Evolutionary conservation across 2,888 invertebrate species (phyloP).

Genomic region (Acanthopleura granulata): DNA sequence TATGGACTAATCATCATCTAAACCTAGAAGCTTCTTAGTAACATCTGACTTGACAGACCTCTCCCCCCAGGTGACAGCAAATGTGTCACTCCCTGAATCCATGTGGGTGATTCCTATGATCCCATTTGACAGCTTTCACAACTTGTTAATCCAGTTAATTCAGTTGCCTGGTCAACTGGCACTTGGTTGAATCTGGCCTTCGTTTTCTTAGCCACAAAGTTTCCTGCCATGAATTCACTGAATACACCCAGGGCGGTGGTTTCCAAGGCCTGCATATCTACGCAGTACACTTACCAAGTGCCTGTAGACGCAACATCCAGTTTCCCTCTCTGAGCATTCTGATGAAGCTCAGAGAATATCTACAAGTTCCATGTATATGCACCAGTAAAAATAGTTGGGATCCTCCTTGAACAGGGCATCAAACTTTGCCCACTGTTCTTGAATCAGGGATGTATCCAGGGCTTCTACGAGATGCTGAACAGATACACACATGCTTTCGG

Average conservation of each 20-base stretch:
- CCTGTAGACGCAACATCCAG: neutral
- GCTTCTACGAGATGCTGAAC: no score
- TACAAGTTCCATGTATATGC: no score
- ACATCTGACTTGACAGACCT: no score
- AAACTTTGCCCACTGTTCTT: no score
- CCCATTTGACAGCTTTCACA: conserved; percentile 1
- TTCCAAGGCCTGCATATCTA: neutral
- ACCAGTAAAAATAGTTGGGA: no score
- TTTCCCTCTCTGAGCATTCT: no score
- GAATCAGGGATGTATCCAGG: no score
- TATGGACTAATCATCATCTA: neutral
- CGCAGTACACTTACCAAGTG: neutral
- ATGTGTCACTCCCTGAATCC: neutral
- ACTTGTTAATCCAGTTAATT: neutral
- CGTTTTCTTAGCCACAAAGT: neutral
- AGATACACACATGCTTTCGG: no score
- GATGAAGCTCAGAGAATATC: no score
- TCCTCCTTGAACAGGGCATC: no score
- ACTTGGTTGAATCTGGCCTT: conserved; percentile 9
- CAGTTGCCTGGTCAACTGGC: neutral
- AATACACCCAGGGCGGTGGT: neutral
- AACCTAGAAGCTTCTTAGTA: neutral
- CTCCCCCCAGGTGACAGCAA: neutral
- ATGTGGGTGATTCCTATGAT: neutral
- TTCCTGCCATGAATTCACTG: neutral